Conservation (phyloP, 2,113 vertebrate genomes). For the Micronycteris hirsuta region DNA sequence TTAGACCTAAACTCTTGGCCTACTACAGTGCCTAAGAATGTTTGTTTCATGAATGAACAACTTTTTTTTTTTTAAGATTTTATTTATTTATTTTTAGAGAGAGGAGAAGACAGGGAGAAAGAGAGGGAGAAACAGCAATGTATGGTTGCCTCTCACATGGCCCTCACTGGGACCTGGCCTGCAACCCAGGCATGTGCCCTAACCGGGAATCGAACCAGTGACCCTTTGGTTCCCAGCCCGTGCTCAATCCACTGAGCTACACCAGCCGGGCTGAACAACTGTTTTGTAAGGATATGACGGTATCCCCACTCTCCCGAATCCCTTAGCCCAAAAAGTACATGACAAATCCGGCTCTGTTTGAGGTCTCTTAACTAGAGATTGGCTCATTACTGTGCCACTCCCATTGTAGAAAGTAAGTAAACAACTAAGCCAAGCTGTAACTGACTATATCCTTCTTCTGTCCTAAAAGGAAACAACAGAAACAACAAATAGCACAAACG, state of each 20-base stretch:
- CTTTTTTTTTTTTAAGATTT: too few relatives aligned
- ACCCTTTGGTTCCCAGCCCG: too few relatives aligned
- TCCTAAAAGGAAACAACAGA: constrained; percentile 22
- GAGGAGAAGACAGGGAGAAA: too few relatives aligned
- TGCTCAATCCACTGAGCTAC: too few relatives aligned
- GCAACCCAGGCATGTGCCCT: too few relatives aligned
- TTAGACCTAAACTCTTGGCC: not conserved
- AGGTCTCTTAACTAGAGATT: constrained; percentile 31
- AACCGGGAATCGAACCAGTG: too few relatives aligned
- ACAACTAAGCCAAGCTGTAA: not conserved
- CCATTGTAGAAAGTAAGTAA: not conserved
- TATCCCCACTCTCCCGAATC: not conserved
- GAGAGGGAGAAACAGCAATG: too few relatives aligned
- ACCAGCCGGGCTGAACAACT: too few relatives aligned
- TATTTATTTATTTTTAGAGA: too few relatives aligned
- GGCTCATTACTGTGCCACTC: not conserved
- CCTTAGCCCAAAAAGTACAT: not conserved
- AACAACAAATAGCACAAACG: not conserved
- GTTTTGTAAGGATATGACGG: not conserved
- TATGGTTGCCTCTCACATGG: too few relatives aligned
- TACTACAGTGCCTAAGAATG: not conserved
- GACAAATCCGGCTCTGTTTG: constrained; percentile 15
- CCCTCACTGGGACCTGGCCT: too few relatives aligned
- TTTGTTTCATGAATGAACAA: constrained; percentile 18
- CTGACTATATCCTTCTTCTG: not conserved